phyloP scores from a whole-genome alignment of 1,140 invertebrate species.

The Euschistus heros region DNA sequence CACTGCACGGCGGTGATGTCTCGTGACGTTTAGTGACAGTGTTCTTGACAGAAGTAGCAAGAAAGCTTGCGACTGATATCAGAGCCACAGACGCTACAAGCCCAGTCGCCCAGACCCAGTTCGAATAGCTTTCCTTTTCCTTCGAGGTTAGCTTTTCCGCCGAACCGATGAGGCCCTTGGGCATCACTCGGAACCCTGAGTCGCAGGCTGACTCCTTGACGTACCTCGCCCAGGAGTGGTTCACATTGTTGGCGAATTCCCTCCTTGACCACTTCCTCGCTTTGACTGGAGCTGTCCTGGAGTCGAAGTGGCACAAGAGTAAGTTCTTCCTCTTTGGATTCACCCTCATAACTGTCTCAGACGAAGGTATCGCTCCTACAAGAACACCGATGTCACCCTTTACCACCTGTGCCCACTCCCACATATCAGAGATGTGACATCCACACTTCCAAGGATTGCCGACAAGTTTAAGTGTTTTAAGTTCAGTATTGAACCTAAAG shows the following conservation, averaged over 20 bases:
- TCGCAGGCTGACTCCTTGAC: slow-evolving; percentile 55
- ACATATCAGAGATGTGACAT: slow-evolving; percentile 56
- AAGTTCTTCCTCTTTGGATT: slow-evolving; percentile 50
- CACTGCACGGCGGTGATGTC: background rate
- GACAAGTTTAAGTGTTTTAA: slow-evolving; percentile 48
- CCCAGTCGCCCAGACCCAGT: background rate
- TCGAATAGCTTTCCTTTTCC: background rate
- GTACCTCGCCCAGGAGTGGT: slow-evolving; percentile 55
- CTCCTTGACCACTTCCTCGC: slow-evolving; percentile 41
- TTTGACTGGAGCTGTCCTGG: slow-evolving; percentile 42
- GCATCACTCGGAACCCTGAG: slow-evolving; percentile 28
- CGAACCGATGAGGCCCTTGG: background rate
- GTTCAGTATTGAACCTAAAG: slow-evolving; percentile 43
- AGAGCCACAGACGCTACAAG: background rate
- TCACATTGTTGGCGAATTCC: slow-evolving; percentile 44
- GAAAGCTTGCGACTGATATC: background rate
- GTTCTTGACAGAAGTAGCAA: slow-evolving; percentile 3
- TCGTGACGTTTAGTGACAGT: background rate
- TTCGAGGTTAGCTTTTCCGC: background rate
- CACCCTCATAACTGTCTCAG: slow-evolving; percentile 43
- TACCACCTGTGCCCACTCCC: slow-evolving; percentile 55
- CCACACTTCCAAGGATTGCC: slow-evolving; percentile 60
- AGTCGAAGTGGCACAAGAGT: slow-evolving; percentile 52
- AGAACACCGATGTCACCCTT: slow-evolving; percentile 53
- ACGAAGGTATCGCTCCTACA: slow-evolving; percentile 38